phyloP scores from a whole-genome alignment of 2,113 vertebrate species.

The Brachypteracias leptosomus region DNA sequence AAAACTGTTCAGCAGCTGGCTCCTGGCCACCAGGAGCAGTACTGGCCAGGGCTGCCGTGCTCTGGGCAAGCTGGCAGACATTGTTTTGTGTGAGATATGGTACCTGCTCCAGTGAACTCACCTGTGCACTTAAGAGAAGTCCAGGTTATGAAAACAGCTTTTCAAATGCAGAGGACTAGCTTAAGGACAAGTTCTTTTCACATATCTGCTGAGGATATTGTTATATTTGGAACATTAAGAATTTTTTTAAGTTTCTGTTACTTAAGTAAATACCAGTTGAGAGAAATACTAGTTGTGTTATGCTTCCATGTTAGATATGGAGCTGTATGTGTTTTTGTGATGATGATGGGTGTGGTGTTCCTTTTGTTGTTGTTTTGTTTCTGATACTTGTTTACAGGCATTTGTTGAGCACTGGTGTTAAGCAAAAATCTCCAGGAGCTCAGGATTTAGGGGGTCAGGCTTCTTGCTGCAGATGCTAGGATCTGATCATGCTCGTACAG shows the following conservation, averaged over 20 bases:
- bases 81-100: not conserved
- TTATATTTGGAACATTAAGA: not conserved
- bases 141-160: not conserved
- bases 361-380: not conserved
- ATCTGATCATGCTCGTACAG: not conserved
- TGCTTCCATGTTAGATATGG: not conserved
- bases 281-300: not conserved
- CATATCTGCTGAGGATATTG: fast-evolving
- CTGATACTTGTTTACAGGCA: not conserved
- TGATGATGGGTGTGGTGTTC: not conserved
- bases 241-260: not conserved
- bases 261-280: not conserved
- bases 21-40: fast-evolving
- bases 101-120: not conserved
- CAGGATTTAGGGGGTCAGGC: not conserved
- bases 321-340: not conserved
- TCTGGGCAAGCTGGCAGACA: not conserved
- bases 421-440: not conserved
- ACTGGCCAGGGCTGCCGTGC: fast-evolving
- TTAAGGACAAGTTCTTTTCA: not conserved
- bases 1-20: not conserved
- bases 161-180: not conserved
- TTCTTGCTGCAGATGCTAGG: not conserved
- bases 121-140: not conserved
- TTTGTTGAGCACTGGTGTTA: not conserved